Evolutionary conservation across 2,113 vertebrate genomes (phyloP).

Genomic region (Hiodon alosoides): DNA sequence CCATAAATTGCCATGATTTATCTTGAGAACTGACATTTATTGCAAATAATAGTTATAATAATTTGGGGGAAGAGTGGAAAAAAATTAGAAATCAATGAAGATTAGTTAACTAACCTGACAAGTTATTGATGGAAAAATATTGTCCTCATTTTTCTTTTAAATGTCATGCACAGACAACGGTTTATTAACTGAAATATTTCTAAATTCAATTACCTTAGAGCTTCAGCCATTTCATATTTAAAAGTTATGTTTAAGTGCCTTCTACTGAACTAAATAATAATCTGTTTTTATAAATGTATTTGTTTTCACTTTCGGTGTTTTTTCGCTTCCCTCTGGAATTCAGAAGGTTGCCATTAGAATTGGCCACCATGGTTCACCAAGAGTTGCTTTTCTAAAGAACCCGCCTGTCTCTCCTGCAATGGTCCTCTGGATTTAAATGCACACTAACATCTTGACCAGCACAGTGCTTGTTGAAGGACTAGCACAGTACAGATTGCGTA

Average conservation of each 20-base stretch:
- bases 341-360: background rate
- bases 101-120: conserved; percentile 14
- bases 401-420: too few relatives aligned
- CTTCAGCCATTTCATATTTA: background rate
- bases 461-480: too few relatives aligned
- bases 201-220: conserved; percentile 3
- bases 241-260: too few relatives aligned
- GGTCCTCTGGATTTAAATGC: too few relatives aligned
- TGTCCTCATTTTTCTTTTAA: conserved; percentile 7
- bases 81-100: conserved; percentile 10
- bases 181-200: conserved; percentile 6
- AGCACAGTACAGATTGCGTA: too few relatives aligned
- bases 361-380: background rate
- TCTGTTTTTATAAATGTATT: too few relatives aligned
- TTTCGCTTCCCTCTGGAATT: too few relatives aligned
- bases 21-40: conserved; percentile 15
- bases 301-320: background rate
- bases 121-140: conserved; percentile 16
- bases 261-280: too few relatives aligned
- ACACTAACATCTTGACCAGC: too few relatives aligned
- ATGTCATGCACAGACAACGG: background rate
- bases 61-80: conserved; percentile 15
- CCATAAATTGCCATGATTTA: conserved; percentile 18
- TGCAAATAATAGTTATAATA: conserved; percentile 17
- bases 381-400: background rate